Percentiles rank a stretch among this genome's conserved stretches.
Conservation (phyloP, 35 echinoderm and acorn worm species). For the Heliocidaris erythrogramma region DNA sequence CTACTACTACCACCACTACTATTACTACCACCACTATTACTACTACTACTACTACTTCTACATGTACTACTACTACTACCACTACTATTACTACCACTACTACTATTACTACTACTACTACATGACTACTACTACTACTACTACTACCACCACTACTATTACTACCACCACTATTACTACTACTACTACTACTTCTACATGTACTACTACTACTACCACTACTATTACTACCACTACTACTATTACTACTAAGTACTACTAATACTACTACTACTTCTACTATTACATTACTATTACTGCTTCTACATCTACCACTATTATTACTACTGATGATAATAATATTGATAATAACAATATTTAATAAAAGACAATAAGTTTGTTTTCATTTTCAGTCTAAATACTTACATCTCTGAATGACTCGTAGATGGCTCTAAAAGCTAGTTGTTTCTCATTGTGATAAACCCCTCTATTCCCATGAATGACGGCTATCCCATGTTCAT, state of each 20-base stretch:
- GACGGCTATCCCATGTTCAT: slow-evolving; percentile 71
- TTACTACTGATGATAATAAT: not conserved
- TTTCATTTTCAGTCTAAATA: not conserved
- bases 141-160: too few relatives aligned
- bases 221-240: not conserved
- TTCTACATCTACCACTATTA: not conserved
- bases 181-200: not conserved
- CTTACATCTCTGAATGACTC: slow-evolving; percentile 84
- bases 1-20: too few relatives aligned
- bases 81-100: too few relatives aligned
- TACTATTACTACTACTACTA: not conserved
- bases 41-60: not conserved
- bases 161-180: too few relatives aligned
- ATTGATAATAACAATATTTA: not conserved
- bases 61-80: too few relatives aligned
- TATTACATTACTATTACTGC: too few relatives aligned
- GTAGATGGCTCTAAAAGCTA: slow-evolving; percentile 85
- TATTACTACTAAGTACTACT: not conserved
- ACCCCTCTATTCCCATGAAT: slow-evolving; percentile 91
- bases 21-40: too few relatives aligned
- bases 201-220: too few relatives aligned
- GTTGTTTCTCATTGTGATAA: slow-evolving; percentile 90
- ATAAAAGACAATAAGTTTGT: not conserved
- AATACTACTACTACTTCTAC: too few relatives aligned
- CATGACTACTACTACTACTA: too few relatives aligned